Base-by-base conservation (phyloP, 2,113 vertebrate genomes). In the Scomber japonicus region DNA sequence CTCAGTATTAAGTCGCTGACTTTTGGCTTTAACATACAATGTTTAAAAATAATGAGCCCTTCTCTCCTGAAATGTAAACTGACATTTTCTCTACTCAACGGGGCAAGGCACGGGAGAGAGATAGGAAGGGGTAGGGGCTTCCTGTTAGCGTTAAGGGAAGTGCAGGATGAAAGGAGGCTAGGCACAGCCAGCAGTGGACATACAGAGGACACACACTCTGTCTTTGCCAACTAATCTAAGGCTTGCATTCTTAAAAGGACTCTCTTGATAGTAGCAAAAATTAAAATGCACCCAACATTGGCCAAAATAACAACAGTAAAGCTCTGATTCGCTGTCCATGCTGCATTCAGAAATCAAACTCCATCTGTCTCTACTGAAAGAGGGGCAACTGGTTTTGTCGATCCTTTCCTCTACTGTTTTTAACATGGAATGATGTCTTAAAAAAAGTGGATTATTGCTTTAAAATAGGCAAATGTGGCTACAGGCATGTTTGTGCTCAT, bases 61-160 rank as follows among this genome's bases (percentile, higher is more conserved):
- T 55, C 48, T 70, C 11, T 62, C 27, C n/a, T 62, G 15, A 80
- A 71, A 64, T 85, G 89, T 91, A 89, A 89, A 88, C 70, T 66
- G 75, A 71, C 76, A 54, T n/a, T 71, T 78, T 81, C 69, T 51
- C 46, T 68, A 54, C 53, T 69, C 57, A 79, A 62, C 62, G 11
- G 69, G 63, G 17, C 44, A 81, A 85, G 75, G 80, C 76, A 89
- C 81, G 19, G 45, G 66, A 35, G 59, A 12, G 48, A 70, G 31
- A 46, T 73, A 73, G 88, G 91, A 91, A 90, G 69, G 82, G 84
- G 88, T 89, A 65, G 72, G 88, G 66, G 91, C 79, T 91, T 94
- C 91, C 94, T 88, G 91, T 89, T 71, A 40, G 54, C 73, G 19
- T 70, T 81, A 74, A 65, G 91, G 89, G 87, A 93, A 90, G 83